phyloP scores from a whole-genome alignment of 2,797 vertebrate species.

The Parauchenoglanis punctatus region DNA sequence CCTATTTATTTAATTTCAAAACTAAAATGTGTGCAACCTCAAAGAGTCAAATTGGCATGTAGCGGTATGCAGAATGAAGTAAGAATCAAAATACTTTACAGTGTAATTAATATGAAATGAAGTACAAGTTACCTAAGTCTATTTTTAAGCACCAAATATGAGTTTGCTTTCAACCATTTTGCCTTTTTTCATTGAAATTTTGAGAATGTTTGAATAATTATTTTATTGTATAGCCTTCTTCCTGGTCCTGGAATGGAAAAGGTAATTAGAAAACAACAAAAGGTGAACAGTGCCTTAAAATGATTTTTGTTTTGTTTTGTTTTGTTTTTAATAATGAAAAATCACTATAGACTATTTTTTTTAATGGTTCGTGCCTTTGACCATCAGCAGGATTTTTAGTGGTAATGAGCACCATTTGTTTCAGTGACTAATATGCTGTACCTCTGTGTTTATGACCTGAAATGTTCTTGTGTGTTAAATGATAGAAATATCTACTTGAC shows the following conservation, averaged over 20 bases:
- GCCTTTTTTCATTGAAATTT: background rate
- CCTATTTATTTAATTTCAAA: background rate
- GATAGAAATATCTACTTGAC: slow-evolving; percentile 9
- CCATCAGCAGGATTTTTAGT: background rate
- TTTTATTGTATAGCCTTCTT: background rate
- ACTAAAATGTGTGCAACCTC: background rate
- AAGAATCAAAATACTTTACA: background rate
- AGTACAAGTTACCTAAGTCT: background rate
- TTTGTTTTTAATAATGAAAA: background rate
- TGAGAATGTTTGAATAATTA: background rate
- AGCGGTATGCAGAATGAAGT: background rate
- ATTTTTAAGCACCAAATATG: no score
- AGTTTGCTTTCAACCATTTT: background rate
- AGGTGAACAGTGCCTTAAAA: background rate
- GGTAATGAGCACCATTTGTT: slow-evolving; percentile 11
- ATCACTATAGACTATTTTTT: background rate
- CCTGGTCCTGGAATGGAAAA: background rate
- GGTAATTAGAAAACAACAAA: background rate
- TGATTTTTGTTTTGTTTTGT: background rate
- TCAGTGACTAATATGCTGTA: slow-evolving; percentile 1
- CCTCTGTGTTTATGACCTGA: slow-evolving; percentile 27
- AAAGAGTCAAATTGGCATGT: background rate
- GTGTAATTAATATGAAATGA: background rate
- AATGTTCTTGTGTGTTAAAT: slow-evolving; percentile 11
- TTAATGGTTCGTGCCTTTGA: background rate